Evolutionary conservation across 2,888 invertebrate genomes (phyloP), one percentile per base, ranked within the genome.

Genomic region (Candidula unifasciata): DNA sequence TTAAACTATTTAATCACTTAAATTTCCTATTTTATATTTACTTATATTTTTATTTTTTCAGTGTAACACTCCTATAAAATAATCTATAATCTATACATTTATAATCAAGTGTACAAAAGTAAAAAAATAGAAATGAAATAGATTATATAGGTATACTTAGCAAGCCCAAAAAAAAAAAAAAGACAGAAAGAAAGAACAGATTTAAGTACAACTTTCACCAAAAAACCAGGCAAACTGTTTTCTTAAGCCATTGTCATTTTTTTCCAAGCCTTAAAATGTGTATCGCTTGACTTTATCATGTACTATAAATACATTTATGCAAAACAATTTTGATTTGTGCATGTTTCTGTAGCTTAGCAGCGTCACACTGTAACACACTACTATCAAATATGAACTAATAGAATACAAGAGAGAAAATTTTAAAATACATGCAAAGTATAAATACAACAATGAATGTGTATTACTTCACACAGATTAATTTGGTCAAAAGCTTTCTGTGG

Each of bases 191-290:
- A n/a, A n/a, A n/a, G n/a, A n/a, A n/a, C n/a, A n/a, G 24, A 78
- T 37, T 21, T 10, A 27, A 79, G 79, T 68, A 64, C 79, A 79
- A 64, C 79, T 66, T 79, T 79, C 79, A 66, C 64, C 6, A 44
- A 44, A 35, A 13, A 18, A 44, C 66, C 5, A 64, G 18, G 37
- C 33, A 44, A 21, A 66, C 30, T 21, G 52, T 24, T 5, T 77
- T 77, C 44, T 79, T 44, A 79, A 44, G 44, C 27, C 37, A 79
- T 66, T 79, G 79, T 44, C 68, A 79, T 60, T 78, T 76, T 64
- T 3, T 35, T 73, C 6, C 44, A 18, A 2, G 5, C 3, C 60
- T 35, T 60, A n/a, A 24, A 6, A 16, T 54, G 30, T 60, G 21
- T 21, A 24, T 16, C 18, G n/a, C 0, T 60, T 60, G 60, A 13